A percentile compares a stretch with the other conserved stretches of the same genome.
phyloP scores from a whole-genome alignment of 2,797 vertebrate genomes.

The Sphenodon punctatus region DNA sequence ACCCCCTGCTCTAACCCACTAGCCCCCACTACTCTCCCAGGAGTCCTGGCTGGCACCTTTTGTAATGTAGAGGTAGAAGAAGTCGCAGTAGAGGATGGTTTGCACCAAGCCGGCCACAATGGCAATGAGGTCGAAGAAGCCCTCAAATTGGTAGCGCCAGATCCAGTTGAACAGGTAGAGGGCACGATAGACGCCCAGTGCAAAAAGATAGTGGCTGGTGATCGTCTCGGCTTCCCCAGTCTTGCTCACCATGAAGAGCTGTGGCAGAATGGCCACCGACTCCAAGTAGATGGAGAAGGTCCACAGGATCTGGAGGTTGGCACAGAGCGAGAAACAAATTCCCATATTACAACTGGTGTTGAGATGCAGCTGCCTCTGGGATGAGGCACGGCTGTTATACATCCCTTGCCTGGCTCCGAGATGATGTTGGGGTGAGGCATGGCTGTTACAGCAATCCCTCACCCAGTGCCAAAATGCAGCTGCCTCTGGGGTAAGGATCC shows the following conservation, averaged over 20 bases:
- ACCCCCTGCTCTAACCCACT: neutral
- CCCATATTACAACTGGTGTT: neutral
- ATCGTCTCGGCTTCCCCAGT: constrained; percentile 76
- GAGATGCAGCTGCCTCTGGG: neutral
- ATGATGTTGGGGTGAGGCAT: neutral
- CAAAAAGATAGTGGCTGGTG: constrained; percentile 77
- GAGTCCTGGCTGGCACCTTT: constrained; percentile 59
- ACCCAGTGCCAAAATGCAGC: too few species aligned
- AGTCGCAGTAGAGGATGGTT: constrained; percentile 77
- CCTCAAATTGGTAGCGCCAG: constrained; percentile 75
- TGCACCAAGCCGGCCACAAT: constrained; percentile 76
- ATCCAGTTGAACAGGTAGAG: constrained; percentile 78
- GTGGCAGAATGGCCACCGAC: constrained; percentile 86
- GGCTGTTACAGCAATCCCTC: neutral
- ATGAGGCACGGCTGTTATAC: too few species aligned
- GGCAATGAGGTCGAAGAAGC: constrained; percentile 77
- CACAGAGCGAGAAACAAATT: neutral
- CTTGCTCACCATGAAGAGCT: constrained; percentile 78
- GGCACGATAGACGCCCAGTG: constrained; percentile 72
- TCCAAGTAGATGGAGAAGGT: constrained; percentile 91
- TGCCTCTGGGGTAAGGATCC: too few species aligned
- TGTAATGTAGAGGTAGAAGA: constrained; percentile 79
- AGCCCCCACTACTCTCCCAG: neutral
- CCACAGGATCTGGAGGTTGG: constrained; percentile 70
- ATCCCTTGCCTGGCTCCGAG: too few species aligned